Conservation (phyloP, 2,797 vertebrate species). For the Diplodus puntazzo region DNA sequence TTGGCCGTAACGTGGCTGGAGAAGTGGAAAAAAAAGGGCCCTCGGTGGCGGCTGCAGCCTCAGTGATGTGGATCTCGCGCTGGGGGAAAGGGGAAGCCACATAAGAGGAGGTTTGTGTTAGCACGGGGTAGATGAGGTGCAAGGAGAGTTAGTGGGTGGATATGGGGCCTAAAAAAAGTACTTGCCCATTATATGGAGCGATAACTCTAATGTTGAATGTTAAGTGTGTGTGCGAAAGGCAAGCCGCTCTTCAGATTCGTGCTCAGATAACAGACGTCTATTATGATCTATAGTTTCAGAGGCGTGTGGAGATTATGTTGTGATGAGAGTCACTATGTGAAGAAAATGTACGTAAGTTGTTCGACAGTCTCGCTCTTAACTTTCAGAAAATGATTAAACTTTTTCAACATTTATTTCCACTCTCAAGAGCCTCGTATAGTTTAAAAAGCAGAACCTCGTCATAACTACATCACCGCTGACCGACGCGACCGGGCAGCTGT, state of each 20-base stretch:
- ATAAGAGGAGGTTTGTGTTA: conserved; percentile 81
- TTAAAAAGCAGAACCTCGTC: conserved; percentile 6
- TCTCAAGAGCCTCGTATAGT: neutral
- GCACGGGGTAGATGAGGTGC: conserved; percentile 76
- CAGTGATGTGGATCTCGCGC: conserved; percentile 72
- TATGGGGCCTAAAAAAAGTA: conserved; percentile 59
- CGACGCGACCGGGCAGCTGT: conserved; percentile 21
- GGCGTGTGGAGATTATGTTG: conserved; percentile 16
- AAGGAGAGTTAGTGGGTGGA: conserved; percentile 64
- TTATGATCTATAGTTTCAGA: conserved; percentile 59
- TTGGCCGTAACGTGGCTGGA: conserved; percentile 73
- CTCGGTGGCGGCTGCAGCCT: conserved; percentile 70
- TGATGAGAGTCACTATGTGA: conserved; percentile 14
- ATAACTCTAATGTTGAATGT: conserved; percentile 69
- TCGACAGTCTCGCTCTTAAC: conserved; percentile 27
- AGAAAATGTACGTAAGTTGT: conserved; percentile 4
- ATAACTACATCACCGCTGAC: conserved; percentile 30
- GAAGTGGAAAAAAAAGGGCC: conserved; percentile 78
- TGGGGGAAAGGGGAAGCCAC: conserved; percentile 78
- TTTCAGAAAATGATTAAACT: neutral
- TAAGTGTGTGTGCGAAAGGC: conserved; percentile 32
- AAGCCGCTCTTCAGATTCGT: conserved; percentile 50
- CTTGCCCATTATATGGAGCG: conserved; percentile 73
- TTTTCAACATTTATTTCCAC: conserved; percentile 15
- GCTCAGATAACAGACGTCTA: conserved; percentile 57